Evolutionary conservation across 2,113 vertebrate species (phyloP).

Genomic region (Cepphus grylle): DNA sequence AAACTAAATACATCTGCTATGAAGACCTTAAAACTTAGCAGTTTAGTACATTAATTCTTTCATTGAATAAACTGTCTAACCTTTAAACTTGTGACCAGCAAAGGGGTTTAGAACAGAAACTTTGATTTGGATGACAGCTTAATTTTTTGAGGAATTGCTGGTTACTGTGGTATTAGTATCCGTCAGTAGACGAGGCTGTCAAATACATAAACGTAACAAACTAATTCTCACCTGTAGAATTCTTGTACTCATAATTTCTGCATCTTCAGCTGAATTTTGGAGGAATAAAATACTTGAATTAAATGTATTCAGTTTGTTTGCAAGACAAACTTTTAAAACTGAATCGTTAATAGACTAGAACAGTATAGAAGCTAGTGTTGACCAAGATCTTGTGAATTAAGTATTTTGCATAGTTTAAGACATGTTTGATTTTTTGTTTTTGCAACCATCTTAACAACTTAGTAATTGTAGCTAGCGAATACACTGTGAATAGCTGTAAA

Average conservation of each 20-base stretch:
- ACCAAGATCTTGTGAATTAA: neutral
- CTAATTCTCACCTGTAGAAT: neutral
- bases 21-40: neutral
- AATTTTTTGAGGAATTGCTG: neutral
- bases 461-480: neutral
- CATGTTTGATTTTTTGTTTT: rapidly evolving
- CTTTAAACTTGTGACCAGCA: neutral
- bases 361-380: neutral
- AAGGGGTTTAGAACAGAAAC: neutral
- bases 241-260: neutral
- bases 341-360: neutral
- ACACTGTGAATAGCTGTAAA: neutral
- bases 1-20: neutral
- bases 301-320: neutral
- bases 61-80: neutral
- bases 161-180: neutral
- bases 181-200: neutral
- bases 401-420: neutral
- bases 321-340: neutral
- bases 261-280: neutral
- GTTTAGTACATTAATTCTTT: neutral
- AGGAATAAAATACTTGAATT: neutral
- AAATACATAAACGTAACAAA: neutral
- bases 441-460: neutral
- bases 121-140: neutral